A percentile compares a stretch with the other conserved stretches of the same genome.
Evolutionary conservation across 1,140 invertebrate species (phyloP).

Genomic region (Drosophila funebris): DNA sequence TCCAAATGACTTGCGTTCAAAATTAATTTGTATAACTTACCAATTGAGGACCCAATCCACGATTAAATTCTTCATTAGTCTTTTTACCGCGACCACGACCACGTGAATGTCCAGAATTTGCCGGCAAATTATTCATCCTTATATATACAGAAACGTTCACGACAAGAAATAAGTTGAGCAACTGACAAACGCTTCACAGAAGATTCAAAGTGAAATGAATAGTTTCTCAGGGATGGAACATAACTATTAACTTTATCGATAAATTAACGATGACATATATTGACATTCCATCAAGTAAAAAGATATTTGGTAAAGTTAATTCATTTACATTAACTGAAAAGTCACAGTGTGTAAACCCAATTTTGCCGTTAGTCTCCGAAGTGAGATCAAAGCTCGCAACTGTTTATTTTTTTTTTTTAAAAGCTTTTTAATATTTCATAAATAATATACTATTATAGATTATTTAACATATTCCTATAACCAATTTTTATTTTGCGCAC

Average conservation of each 20-base stretch:
- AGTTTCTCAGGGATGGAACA: not conserved
- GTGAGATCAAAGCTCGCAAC: no score
- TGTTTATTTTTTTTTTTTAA: no score
- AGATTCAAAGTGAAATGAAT: not conserved
- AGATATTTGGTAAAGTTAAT: no score
- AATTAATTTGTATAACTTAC: conserved; percentile 24
- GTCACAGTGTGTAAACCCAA: no score
- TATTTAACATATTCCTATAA: conserved; percentile 2
- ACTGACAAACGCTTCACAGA: not conserved
- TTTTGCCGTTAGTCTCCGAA: no score
- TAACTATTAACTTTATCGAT: not conserved
- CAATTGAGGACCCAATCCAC: conserved; percentile 1
- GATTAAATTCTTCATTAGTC: not conserved
- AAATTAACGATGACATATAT: not conserved
- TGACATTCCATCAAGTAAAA: no score
- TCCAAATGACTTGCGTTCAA: no score
- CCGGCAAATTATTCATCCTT: conserved; percentile 40
- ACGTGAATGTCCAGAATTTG: conserved; percentile 29
- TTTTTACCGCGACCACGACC: conserved; percentile 50
- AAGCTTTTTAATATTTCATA: not conserved
- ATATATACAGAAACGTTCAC: not conserved
- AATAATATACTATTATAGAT: not conserved
- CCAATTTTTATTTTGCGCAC: conserved; percentile 27
- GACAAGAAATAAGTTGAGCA: not conserved
- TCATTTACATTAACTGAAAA: no score